Conservation (phyloP, 92 coral and sea anemone species). For the Bergia sp. region DNA sequence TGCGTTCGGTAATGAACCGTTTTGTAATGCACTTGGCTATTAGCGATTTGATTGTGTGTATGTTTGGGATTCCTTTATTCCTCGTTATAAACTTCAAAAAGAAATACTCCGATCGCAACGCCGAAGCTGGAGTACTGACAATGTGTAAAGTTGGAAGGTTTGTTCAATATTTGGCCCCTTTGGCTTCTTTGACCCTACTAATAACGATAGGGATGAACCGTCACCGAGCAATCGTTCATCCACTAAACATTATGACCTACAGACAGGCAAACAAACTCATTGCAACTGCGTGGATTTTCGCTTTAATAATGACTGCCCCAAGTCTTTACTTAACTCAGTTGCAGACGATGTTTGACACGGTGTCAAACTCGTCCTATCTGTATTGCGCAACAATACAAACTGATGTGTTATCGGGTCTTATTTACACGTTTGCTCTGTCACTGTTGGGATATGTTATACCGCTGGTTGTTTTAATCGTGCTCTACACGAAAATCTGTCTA, state of each 20-base stretch:
- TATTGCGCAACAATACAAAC: constrained; percentile 86
- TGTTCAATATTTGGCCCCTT: constrained; percentile 84
- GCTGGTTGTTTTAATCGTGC: constrained; percentile 58
- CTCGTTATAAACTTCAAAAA: constrained; percentile 67
- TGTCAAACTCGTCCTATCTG: constrained; percentile 48
- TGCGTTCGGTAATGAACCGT: constrained; percentile 92
- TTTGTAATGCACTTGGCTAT: constrained; percentile 82
- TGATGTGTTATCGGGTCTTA: constrained; percentile 48
- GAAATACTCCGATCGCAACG: not conserved
- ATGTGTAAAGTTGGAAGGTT: constrained; percentile 77
- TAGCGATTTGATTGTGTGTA: constrained; percentile 79
- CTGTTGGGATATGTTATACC: constrained; percentile 77
- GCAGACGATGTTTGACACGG: constrained; percentile 23
- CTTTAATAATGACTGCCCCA: constrained; percentile 65
- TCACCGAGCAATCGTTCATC: constrained; percentile 84
- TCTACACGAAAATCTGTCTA: constrained; percentile 73
- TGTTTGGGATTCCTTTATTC: constrained; percentile 76
- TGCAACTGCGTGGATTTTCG: constrained; percentile 76
- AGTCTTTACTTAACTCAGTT: constrained; percentile 71
- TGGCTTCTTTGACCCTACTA: constrained; percentile 80
- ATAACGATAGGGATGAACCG: constrained; percentile 88
- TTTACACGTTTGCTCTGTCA: constrained; percentile 66
- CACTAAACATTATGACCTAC: constrained; percentile 77
- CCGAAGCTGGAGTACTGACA: not conserved
- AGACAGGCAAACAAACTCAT: constrained; percentile 75